A percentile compares a stretch with the other conserved stretches of the same genome.
Evolutionary conservation across 2,797 vertebrate genomes (phyloP).

Genomic region (Acomys russatus): DNA sequence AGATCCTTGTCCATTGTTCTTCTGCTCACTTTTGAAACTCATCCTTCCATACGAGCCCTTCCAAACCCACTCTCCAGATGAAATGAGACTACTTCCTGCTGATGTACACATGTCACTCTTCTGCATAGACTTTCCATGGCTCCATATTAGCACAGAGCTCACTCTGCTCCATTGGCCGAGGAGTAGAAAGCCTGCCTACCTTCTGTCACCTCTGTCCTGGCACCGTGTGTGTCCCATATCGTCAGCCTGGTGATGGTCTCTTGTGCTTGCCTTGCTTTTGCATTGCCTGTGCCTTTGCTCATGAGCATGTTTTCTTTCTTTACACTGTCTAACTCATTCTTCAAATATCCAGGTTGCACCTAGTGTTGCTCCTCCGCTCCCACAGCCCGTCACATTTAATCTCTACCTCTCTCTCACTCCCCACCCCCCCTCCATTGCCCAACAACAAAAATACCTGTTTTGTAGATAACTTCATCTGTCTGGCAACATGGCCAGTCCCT

Average conservation of each 20-base stretch:
- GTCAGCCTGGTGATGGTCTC: background rate
- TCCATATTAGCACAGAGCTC: conserved; percentile 13
- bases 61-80: conserved; percentile 34
- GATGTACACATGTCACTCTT: conserved; percentile 8
- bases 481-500: background rate
- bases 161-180: background rate
- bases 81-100: conserved; percentile 27
- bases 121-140: background rate
- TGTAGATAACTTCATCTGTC: background rate
- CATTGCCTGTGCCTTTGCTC: background rate
- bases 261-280: background rate
- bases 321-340: background rate
- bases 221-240: rapidly evolving
- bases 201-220: background rate
- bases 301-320: background rate
- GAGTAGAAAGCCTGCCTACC: background rate
- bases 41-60: conserved; percentile 35
- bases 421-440: background rate
- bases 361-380: background rate
- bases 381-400: background rate
- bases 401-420: background rate
- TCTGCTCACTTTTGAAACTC: conserved; percentile 45
- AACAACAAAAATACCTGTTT: background rate
- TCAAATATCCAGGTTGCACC: background rate
- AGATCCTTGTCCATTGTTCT: background rate